Percentiles rank a stretch among this genome's conserved stretches.
Evolutionary conservation across 2,888 invertebrate genomes (phyloP).

Genomic region (Dryococelus australis): DNA sequence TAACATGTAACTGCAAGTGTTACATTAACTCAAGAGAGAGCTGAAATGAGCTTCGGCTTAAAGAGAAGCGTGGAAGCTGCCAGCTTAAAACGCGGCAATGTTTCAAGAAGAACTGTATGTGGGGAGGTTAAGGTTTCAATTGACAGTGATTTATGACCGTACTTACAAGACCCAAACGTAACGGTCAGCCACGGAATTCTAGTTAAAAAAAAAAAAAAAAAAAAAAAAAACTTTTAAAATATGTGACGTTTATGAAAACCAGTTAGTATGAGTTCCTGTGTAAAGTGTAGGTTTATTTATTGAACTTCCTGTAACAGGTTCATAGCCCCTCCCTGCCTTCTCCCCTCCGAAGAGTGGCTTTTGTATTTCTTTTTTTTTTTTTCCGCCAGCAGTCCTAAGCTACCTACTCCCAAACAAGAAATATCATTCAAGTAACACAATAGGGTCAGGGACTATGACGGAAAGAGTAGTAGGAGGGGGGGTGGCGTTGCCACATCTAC

Average conservation of each 20-base stretch:
- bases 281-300: neutral
- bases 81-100: neutral
- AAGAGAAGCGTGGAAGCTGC: neutral
- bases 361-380: neutral
- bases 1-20: too few species aligned
- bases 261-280: too few species aligned
- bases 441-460: neutral
- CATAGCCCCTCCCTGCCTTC: neutral
- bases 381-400: neutral
- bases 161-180: neutral
- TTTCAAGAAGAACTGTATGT: neutral
- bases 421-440: neutral
- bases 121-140: neutral
- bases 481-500: too few species aligned
- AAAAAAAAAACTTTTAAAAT: neutral
- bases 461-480: neutral
- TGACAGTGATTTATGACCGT: neutral
- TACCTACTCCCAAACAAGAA: neutral
- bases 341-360: neutral
- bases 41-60: too few species aligned
- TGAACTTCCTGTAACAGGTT: conserved; percentile 16
- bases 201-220: neutral
- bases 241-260: neutral
- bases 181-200: neutral
- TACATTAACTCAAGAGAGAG: too few species aligned